Evolutionary conservation across 2,888 invertebrate species (phyloP), one percentile per base, ranked within the genome.

Genomic region (Autographa gamma): DNA sequence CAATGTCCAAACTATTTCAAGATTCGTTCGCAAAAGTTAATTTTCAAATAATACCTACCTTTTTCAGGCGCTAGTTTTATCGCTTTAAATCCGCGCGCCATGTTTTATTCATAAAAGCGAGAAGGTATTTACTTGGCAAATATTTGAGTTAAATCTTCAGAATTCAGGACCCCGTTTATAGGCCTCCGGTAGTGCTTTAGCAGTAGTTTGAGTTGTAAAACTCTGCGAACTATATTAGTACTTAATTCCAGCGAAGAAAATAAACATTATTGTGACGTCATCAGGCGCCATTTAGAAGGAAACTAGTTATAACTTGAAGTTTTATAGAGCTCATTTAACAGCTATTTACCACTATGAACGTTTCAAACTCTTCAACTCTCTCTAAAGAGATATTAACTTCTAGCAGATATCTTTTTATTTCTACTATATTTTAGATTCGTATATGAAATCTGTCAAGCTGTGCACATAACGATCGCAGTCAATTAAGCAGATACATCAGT

Each of bases 11-110:
- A 67, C 63, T 54, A 56, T 62, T 77, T 65, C 31, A 19, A 41
- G 60, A 68, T 76, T 65, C 56, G 48, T 43, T 60, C 34, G 60
- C 69, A 34, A 65, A 75, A 73, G 63, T 68, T 69, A 68, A 79
- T 80, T 75, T 74, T 73, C 69, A 63, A 82, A 74, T 74, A 65
- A 56, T 67, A 66, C 43, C 54, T 76, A 63, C 66, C 66, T 80
- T 64, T 69, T 67, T 19, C 59, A 67, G 66, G 63, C 63, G 60
- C 72, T 80, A 82, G 80, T 81, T 81, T 82, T 80, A 82, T 80
- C 63, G 70, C 63, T 70, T 82, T 80, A 80, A 82, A 82, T 77
- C 74, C 77, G 62, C 58, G 43, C 25, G 62, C 54, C 38, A 63
- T 77, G 78, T 80, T 77, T 81, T 63, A 81, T 79, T 77, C 69